Percentiles rank a stretch among this genome's conserved stretches.
Evolutionary conservation across 1,140 invertebrate species (phyloP).

Genomic region (Hycleus phaleratus): DNA sequence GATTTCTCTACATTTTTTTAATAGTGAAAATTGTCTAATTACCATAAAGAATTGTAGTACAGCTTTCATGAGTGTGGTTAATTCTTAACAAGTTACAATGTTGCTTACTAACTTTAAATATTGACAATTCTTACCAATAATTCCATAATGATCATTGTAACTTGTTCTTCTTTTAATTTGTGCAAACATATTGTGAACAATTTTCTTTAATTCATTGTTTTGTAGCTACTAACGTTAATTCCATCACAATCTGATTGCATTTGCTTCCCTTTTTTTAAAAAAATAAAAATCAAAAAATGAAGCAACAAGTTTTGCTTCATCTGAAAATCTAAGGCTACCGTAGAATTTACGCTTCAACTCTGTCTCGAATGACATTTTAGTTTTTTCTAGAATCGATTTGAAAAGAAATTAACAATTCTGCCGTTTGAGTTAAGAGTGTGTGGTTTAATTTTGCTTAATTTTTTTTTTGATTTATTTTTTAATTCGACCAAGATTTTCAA

Average conservation of each 20-base stretch:
- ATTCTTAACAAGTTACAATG: slow-evolving; percentile 30
- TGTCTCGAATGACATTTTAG: not conserved
- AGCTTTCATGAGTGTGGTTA: slow-evolving; percentile 26
- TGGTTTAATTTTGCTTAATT: too few relatives aligned
- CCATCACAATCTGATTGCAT: slow-evolving; percentile 35
- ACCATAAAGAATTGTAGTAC: slow-evolving; percentile 17
- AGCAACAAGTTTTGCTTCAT: slow-evolving; percentile 8
- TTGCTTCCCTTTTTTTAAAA: slow-evolving; percentile 6
- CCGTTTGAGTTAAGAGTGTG: too few relatives aligned
- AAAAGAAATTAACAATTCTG: not conserved
- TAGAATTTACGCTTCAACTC: slow-evolving; percentile 23
- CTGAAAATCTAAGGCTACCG: slow-evolving; percentile 17
- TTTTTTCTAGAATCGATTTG: not conserved
- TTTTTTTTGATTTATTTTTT: not conserved
- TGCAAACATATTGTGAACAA: slow-evolving; percentile 34
- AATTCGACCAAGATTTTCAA: slow-evolving; percentile 41
- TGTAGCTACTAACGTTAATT: slow-evolving; percentile 11
- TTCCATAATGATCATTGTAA: slow-evolving; percentile 7
- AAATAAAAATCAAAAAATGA: not conserved
- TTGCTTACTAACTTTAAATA: too few relatives aligned
- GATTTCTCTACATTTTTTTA: not conserved
- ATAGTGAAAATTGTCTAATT: not conserved
- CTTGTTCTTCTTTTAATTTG: slow-evolving; percentile 15
- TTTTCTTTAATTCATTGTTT: not conserved
- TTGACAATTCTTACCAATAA: too few relatives aligned